Conservation (phyloP, 2,888 invertebrate genomes). For the Mythimna vitellina region DNA sequence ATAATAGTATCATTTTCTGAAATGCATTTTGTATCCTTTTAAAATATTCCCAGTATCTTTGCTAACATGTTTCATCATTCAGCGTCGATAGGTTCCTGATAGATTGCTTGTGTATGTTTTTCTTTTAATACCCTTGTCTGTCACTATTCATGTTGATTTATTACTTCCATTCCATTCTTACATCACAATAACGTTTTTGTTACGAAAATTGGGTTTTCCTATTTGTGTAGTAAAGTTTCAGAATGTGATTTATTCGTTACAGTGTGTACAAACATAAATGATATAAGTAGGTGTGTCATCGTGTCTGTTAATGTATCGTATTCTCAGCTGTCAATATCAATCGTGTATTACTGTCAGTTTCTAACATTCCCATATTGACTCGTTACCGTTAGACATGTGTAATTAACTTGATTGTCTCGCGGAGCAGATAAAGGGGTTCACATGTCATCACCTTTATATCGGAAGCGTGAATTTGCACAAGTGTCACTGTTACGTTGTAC, state of each 20-base stretch:
- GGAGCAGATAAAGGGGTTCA: constrained; percentile 57
- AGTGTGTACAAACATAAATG: constrained; percentile 2
- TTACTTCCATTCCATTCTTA: constrained; percentile 38
- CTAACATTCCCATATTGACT: constrained; percentile 50
- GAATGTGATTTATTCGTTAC: constrained; percentile 16
- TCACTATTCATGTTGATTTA: constrained; percentile 47
- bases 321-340: constrained; percentile 59
- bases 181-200: constrained; percentile 35
- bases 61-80: constrained; percentile 33
- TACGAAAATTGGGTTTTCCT: constrained; percentile 34
- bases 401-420: constrained; percentile 65
- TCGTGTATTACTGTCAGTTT: constrained; percentile 46
- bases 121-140: constrained; percentile 48
- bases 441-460: constrained; percentile 58
- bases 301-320: constrained; percentile 19
- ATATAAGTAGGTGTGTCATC: constrained; percentile 15
- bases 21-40: constrained; percentile 19
- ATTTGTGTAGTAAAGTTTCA: constrained; percentile 27
- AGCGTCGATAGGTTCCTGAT: constrained; percentile 36
- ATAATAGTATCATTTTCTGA: background rate
- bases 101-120: constrained; percentile 40
- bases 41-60: constrained; percentile 30
- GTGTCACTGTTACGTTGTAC: constrained; percentile 55
- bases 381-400: constrained; percentile 55
- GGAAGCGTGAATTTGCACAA: constrained; percentile 69